These are phyloP conservation scores for Garra rufa DNA, from an alignment of 2,113 vertebrate species.

Conservation along the genomic window DNA sequence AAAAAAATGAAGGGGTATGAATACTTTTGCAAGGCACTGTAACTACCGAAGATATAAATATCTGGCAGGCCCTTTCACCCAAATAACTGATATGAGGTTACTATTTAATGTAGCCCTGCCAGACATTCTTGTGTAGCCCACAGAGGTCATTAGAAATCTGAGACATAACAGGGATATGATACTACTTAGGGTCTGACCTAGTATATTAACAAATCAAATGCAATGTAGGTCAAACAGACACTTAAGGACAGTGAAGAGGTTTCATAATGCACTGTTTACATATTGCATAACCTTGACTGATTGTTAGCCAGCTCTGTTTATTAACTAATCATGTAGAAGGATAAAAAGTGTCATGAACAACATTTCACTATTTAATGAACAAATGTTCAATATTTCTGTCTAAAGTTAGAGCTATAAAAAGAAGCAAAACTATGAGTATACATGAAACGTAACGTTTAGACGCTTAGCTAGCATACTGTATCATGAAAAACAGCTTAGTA, in stretches of 20 bases:
- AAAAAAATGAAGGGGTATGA: no score
- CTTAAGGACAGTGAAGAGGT: background rate
- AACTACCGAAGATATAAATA: conserved; percentile 4
- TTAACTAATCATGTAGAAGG: background rate
- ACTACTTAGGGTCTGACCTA: background rate
- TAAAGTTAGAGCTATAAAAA: background rate
- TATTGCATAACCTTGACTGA: conserved; percentile 41
- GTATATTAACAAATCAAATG: background rate
- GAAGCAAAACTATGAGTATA: background rate
- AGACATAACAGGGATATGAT: background rate
- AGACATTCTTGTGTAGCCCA: background rate
- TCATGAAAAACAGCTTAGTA: background rate
- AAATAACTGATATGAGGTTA: background rate
- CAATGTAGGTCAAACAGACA: conserved; percentile 13
- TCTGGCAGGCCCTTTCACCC: background rate
- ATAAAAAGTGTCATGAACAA: background rate
- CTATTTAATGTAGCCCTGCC: background rate
- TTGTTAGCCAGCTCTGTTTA: background rate
- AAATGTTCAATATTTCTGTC: background rate
- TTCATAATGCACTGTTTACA: conserved; percentile 23
- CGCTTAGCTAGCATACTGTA: background rate
- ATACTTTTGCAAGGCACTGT: no score
- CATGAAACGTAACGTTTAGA: background rate
- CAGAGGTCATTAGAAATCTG: conserved; percentile 21
- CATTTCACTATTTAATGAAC: background rate